Percentiles rank a stretch among this genome's conserved stretches.
Conservation (phyloP, 2,797 vertebrate genomes). For the Neosalanx taihuensis region DNA sequence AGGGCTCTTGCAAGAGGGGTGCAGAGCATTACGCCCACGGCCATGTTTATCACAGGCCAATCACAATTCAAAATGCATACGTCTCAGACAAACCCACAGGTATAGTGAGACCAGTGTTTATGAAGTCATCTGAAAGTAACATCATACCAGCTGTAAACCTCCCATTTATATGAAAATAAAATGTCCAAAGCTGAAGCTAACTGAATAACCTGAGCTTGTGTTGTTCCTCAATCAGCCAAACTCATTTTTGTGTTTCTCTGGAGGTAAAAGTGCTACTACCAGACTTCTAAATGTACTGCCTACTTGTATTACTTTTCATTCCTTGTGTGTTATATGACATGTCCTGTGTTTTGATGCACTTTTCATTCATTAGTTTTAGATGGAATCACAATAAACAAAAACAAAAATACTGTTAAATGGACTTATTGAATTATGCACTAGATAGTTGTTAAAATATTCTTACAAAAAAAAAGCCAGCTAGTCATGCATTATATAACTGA, state of each 20-base stretch:
- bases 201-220: not conserved
- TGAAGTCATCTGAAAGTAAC: not conserved
- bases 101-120: not conserved
- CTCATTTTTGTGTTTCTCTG: not conserved
- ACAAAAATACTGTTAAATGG: not conserved
- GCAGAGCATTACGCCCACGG: not conserved
- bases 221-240: not conserved
- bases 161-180: not conserved
- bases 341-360: too few species aligned
- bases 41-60: not conserved
- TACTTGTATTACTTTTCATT: too few species aligned
- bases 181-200: not conserved
- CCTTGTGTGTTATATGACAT: too few species aligned
- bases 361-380: not conserved
- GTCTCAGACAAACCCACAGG: not conserved
- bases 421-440: not conserved
- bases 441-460: too few species aligned
- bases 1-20: not conserved
- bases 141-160: not conserved
- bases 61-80: not conserved
- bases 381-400: too few species aligned
- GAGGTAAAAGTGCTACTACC: not conserved
- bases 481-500: conserved; percentile 68
- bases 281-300: not conserved
- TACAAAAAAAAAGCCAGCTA: conserved; percentile 37